A percentile compares a stretch with the other conserved stretches of the same genome.
phyloP scores from a whole-genome alignment of 2,113 vertebrate genomes.

The Epinephelus fuscoguttatus region DNA sequence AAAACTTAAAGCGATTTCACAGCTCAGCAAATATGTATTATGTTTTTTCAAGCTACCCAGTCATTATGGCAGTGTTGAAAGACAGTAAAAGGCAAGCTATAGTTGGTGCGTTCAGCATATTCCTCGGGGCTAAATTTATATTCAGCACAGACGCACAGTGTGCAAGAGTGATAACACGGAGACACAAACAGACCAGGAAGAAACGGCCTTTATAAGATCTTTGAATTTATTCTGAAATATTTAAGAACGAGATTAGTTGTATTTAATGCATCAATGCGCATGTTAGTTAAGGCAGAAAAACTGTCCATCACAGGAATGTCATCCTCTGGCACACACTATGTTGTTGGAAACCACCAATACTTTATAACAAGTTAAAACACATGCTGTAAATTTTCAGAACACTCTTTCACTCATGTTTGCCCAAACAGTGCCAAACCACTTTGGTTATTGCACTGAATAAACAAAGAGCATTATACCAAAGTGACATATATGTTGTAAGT shows the following conservation, averaged over 20 bases:
- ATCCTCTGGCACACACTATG: background rate
- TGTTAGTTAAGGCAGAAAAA: slow-evolving; percentile 38
- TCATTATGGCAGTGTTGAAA: slow-evolving; percentile 70
- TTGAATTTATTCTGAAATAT: slow-evolving; percentile 27
- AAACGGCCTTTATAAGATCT: slow-evolving; percentile 36
- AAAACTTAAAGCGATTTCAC: slow-evolving; percentile 62
- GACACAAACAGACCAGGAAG: slow-evolving; percentile 48
- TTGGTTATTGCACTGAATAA: background rate
- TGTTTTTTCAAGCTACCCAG: slow-evolving; percentile 56
- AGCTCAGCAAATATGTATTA: slow-evolving; percentile 65
- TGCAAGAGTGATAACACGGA: slow-evolving; percentile 55
- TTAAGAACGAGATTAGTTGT: slow-evolving; percentile 22
- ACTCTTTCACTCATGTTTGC: background rate
- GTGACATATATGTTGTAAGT: background rate
- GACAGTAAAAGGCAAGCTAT: slow-evolving; percentile 58
- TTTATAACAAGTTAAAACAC: background rate
- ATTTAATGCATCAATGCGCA: slow-evolving; percentile 2
- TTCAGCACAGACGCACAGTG: slow-evolving; percentile 40
- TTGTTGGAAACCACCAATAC: background rate
- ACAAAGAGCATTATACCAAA: slow-evolving; percentile 1
- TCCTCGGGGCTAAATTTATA: slow-evolving; percentile 62
- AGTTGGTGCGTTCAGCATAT: slow-evolving; percentile 59
- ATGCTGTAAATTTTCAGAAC: background rate
- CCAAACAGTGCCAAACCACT: background rate
- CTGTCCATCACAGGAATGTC: slow-evolving; percentile 26